Evolutionary conservation across 2,797 vertebrate species (phyloP).

Genomic region (Ctenochaetus hawaiiensis): DNA sequence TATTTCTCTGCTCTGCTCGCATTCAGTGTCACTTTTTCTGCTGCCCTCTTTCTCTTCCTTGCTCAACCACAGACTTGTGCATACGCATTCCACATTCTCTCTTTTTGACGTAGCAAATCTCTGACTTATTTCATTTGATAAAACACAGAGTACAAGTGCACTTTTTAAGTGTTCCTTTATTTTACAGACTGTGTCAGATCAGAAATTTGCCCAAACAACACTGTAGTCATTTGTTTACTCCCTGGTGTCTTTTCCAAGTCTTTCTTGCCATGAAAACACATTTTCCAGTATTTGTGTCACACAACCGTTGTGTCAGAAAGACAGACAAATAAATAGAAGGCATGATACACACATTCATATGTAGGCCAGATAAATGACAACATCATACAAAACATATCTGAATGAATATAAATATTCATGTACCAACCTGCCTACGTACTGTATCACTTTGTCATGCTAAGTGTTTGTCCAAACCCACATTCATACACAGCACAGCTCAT

Average conservation of each 20-base stretch:
- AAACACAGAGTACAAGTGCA: neutral
- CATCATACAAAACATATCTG: neutral
- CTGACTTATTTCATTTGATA: no score
- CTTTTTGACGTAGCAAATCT: no score
- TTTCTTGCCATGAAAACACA: neutral
- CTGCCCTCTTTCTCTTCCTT: no score
- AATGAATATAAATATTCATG: slow-evolving; percentile 45
- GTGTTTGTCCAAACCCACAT: slow-evolving; percentile 33
- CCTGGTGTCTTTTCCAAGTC: neutral
- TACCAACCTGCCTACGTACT: slow-evolving; percentile 18
- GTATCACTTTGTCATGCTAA: slow-evolving; percentile 46
- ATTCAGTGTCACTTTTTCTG: no score
- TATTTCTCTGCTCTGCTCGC: no score
- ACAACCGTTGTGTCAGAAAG: neutral
- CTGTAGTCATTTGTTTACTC: neutral
- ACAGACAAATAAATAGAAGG: neutral
- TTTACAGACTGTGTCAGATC: neutral
- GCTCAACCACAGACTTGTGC: no score
- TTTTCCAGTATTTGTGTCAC: neutral
- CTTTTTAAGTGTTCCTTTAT: neutral
- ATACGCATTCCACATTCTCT: no score
- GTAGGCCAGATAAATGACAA: slow-evolving; percentile 25
- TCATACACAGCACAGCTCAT: slow-evolving; percentile 27
- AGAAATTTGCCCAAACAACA: neutral
- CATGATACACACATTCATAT: slow-evolving; percentile 4